Base-by-base conservation (phyloP, 2,113 vertebrate genomes). In the Aepyceros melampus region DNA sequence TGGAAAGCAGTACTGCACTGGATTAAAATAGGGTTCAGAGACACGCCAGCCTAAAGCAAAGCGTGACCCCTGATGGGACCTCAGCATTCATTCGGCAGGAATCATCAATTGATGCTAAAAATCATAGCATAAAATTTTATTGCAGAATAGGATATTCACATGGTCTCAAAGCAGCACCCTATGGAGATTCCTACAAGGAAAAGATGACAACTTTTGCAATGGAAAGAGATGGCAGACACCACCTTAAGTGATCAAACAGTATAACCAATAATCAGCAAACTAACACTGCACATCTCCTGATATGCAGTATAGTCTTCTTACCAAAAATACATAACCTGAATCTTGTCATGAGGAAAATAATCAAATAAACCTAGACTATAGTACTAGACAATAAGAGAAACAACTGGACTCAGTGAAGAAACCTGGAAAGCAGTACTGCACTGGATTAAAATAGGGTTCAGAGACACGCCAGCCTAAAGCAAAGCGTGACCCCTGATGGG, bases 261-360 rank as follows among this genome's bases (percentile, higher is more conserved):
- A 36, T 23, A 85, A 51, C 67, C 56, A 49, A 9, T 36, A 13
- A 19, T 0, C 62, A 55, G 40, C n/a, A 47, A 31, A 51, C 12
- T 19, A 56, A 25, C 47, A 31, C 14, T 47, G 15, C 3, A 3
- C 2, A 45, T 45, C 49, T 93, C 62, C 92, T n/a, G 8, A 78
- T 19, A 51, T 1, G 29, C 60, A 79, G 25, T 3, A 27, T 3
- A 6, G 40, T 55, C n/a, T 45, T 93, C 83, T 31, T 19, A 67
- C 78, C 74, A 86, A 81, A 94, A 91, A 53, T 11, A 67, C 36
- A 25, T 21, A 36, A 94, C 40, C 64, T 64, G n/a, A 89, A 45
- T 56, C 8, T 49, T 43, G 9, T 45, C 55, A 25, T 43, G 43
- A 91, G 81, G 53, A 79, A 79, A 96, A 56, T 47, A 83, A 71